Evolutionary conservation across 2,113 vertebrate species (phyloP).

Genomic region (Panthera tigris): DNA sequence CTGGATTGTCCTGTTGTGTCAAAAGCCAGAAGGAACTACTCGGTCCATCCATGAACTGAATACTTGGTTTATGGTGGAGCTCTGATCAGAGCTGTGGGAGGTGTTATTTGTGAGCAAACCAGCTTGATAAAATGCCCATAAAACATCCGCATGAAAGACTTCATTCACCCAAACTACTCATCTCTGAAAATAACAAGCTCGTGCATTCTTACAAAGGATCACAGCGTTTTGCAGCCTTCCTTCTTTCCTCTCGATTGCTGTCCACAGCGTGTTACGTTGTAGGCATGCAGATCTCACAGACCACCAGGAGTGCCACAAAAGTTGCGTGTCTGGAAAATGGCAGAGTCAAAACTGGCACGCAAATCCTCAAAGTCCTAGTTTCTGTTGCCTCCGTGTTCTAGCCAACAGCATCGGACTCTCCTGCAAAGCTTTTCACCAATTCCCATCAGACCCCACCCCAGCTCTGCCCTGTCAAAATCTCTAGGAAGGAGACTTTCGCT

Average conservation of each 20-base stretch:
- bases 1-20: neutral
- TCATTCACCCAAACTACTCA: neutral
- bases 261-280: rapidly evolving
- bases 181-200: neutral
- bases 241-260: neutral
- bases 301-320: rapidly evolving
- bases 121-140: neutral
- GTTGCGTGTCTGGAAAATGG: neutral
- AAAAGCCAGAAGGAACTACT: neutral
- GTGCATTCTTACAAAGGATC: neutral
- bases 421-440: neutral
- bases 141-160: neutral
- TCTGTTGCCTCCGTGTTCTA: neutral
- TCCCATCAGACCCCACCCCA: neutral
- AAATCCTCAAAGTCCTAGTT: too few species aligned
- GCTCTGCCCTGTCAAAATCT: neutral
- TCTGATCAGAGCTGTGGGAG: neutral
- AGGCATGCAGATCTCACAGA: neutral
- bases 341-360: neutral
- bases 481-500: neutral
- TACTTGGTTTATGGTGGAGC: neutral
- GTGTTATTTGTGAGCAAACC: neutral
- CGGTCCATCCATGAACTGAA: neutral
- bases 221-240: rapidly evolving
- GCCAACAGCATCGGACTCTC: neutral